Evolutionary conservation across 1,140 invertebrate genomes (phyloP).

Genomic region (Dysdera silvatica): DNA sequence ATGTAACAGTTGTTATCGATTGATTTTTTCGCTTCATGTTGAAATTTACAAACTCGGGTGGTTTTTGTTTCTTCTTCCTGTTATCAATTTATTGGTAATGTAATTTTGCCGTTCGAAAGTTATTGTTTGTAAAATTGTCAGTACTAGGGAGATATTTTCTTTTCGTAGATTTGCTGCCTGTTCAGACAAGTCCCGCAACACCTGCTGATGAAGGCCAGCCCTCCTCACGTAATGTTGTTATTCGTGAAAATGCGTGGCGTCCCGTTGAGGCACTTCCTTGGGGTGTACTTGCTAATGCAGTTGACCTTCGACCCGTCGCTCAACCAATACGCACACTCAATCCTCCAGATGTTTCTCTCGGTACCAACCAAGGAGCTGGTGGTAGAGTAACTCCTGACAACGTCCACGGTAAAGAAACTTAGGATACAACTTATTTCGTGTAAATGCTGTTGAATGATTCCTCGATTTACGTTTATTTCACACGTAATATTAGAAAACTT

Average conservation of each 20-base stretch:
- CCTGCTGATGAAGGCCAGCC: conserved; percentile 26
- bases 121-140: no score
- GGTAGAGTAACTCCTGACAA: conserved; percentile 22
- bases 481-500: no score
- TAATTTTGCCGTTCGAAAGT: no score
- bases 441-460: background rate
- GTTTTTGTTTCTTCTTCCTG: no score
- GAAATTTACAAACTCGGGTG: no score
- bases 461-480: background rate
- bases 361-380: conserved; percentile 19
- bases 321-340: conserved; percentile 23
- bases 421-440: background rate
- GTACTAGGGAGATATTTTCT: conserved; percentile 13
- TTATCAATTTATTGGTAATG: no score
- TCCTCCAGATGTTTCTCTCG: conserved; percentile 29
- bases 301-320: conserved; percentile 5
- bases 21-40: no score
- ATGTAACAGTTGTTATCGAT: no score
- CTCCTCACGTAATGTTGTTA: background rate
- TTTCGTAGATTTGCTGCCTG: conserved; percentile 25
- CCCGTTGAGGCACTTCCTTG: background rate
- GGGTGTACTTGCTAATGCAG: background rate
- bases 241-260: conserved; percentile 11
- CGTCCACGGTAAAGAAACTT: conserved; percentile 21
- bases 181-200: conserved; percentile 27